Percentiles rank a stretch among this genome's conserved stretches.
These are phyloP conservation scores for Talpa occidentalis DNA, from an alignment of 2,113 vertebrate species.

Conservation along the genomic window DNA sequence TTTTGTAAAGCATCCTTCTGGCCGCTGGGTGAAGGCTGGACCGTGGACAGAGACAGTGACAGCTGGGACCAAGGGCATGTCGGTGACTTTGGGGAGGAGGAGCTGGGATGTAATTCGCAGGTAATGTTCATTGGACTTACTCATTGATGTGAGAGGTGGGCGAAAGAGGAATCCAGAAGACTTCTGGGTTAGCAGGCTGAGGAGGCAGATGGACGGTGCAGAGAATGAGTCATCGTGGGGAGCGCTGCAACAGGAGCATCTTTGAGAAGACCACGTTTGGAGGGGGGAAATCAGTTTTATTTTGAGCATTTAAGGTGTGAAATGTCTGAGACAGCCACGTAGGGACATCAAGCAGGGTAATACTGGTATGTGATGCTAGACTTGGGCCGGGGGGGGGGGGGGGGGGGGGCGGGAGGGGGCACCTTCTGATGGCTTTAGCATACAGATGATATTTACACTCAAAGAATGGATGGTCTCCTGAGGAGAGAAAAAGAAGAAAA, in stretches of 20 bases:
- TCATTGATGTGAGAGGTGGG: not conserved
- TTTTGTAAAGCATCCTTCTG: not conserved
- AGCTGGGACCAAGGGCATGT: not conserved
- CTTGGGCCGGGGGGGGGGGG: too few relatives aligned
- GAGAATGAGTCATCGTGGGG: not conserved
- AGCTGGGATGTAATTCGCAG: not conserved
- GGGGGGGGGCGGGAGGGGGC: too few relatives aligned
- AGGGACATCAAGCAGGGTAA: not conserved
- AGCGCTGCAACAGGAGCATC: not conserved
- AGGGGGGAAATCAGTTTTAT: not conserved
- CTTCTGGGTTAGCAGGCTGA: not conserved
- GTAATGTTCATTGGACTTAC: not conserved
- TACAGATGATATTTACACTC: not conserved
- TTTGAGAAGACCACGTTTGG: not conserved
- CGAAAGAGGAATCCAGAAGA: not conserved
- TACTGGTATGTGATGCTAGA: not conserved
- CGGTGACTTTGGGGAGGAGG: not conserved
- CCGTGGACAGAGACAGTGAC: too few relatives aligned
- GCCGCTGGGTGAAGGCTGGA: not conserved
- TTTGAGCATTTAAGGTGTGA: not conserved
- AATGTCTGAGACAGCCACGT: not conserved
- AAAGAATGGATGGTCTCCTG: not conserved
- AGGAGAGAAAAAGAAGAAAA: not conserved
- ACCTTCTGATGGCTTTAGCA: not conserved
- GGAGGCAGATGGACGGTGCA: fast-evolving